Base-by-base conservation (phyloP, 2,888 invertebrate species). In the Oxytorus armatus region DNA sequence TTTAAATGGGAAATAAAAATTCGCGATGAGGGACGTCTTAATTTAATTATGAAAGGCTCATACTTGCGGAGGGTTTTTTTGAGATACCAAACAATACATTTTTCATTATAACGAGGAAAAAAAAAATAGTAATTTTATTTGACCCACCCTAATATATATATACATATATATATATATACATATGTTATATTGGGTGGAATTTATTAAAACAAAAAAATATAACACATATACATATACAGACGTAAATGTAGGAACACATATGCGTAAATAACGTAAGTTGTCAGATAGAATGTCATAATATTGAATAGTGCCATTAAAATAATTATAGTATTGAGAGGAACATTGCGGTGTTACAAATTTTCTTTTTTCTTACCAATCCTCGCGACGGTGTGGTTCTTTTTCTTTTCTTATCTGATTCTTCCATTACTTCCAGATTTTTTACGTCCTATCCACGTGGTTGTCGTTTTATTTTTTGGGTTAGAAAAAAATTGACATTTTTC, bases 251-350 rank as follows among this genome's bases (percentile, higher is more conserved):
- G 59, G 47, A 25, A 66, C 33, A 57, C 53, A 61, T 61, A 76
- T 84, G 87, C 85, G 88, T 89, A 85, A 61, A 85, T 86, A 87
- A 84, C 88, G 88, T 89, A 90, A 90, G 88, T 88, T 90, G 89
- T 90, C 89, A 87, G 87, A 89, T 90, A 90, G 89, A 87, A 88
- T 90, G 89, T 90, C 89, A 88, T 89, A 88, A 88, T 86, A 90
- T 84, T 89, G 87, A 88, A 88, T 88, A 89, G 89, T 89, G 88
- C 90, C 88, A 90, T 90, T 88, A 88, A 89, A 86, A 83, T 86
- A 68, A 86, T 84, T 83, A 79, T 83, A 73, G 82, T 87, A 78
- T 85, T 85, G 81, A 83, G 59, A 72, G 69, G 29, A 77, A 36
- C 25, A 44, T 61, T n/a, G 18, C 10, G 16, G 36, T 39, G n/a